These are phyloP conservation scores for Drosophila willistoni DNA, from an alignment of 1,140 invertebrate species.

Conservation along the genomic window DNA sequence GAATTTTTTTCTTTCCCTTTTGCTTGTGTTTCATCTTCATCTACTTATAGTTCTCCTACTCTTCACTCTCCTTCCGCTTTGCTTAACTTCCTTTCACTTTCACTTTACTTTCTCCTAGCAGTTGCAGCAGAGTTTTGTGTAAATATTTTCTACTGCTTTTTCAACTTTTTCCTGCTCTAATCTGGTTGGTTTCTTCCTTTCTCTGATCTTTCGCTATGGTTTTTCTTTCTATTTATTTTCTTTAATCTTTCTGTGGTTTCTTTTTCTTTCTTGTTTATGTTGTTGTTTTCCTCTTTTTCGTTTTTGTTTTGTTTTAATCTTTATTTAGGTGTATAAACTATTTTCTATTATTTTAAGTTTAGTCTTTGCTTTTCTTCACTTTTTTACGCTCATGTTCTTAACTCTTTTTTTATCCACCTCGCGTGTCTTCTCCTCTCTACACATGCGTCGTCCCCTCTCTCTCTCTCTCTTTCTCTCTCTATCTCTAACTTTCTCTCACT, in stretches of 20 bases:
- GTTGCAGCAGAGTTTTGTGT: constrained; percentile 47
- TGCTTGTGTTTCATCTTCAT: too few species aligned
- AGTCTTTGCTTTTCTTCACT: constrained; percentile 79
- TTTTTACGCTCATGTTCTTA: constrained; percentile 54
- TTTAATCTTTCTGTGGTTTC: constrained; percentile 4
- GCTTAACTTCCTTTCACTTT: background rate
- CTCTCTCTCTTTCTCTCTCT: constrained; percentile 29
- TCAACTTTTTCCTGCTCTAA: too few species aligned
- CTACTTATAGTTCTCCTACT: too few species aligned
- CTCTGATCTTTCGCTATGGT: background rate
- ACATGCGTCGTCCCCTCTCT: constrained; percentile 23
- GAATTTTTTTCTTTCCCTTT: background rate
- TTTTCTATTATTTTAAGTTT: constrained; percentile 76
- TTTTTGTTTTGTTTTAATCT: constrained; percentile 42
- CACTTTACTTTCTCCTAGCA: background rate
- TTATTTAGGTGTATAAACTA: constrained; percentile 73
- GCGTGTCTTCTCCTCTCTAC: constrained; percentile 9
- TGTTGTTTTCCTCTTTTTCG: constrained; percentile 37
- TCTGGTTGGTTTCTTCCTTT: background rate
- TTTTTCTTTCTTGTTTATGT: constrained; percentile 25
- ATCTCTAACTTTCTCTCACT: too few species aligned
- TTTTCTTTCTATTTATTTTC: constrained; percentile 8
- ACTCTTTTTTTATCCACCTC: constrained; percentile 9
- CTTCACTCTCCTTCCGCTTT: background rate
- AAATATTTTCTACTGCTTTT: constrained; percentile 52